Percentiles rank a stretch among this genome's conserved stretches.
Conservation (phyloP, 2,797 vertebrate species). For the Poeciliopsis presidionis region DNA sequence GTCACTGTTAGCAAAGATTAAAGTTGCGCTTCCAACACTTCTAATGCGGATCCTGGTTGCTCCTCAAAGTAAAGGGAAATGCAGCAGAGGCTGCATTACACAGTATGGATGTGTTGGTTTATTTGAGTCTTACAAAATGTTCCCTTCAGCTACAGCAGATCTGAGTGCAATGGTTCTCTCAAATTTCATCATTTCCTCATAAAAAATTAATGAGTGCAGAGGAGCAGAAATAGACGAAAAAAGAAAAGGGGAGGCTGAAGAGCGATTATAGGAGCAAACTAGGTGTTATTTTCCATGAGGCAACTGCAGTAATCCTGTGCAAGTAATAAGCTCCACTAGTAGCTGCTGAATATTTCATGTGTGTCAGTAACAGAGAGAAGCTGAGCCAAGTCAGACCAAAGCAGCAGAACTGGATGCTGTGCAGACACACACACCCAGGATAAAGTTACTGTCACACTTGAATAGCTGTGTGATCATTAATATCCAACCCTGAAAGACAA, state of each 20-base stretch:
- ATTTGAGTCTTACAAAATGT: background rate
- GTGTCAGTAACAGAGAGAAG: constrained; percentile 57
- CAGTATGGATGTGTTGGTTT: background rate
- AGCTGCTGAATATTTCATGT: constrained; percentile 77
- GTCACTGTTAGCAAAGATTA: constrained; percentile 13
- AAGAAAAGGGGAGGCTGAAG: constrained; percentile 18
- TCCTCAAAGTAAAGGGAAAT: background rate
- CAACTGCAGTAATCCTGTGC: constrained; percentile 45
- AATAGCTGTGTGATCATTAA: constrained; percentile 38
- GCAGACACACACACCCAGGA: constrained; percentile 23
- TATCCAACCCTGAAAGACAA: constrained; percentile 17
- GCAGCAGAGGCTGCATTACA: background rate
- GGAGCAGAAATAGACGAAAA: constrained; percentile 24
- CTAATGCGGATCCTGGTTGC: background rate
- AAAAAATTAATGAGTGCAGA: constrained; percentile 38
- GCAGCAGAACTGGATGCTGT: constrained; percentile 7
- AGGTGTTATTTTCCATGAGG: constrained; percentile 55
- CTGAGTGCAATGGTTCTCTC: constrained; percentile 17
- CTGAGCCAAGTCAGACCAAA: constrained; percentile 20
- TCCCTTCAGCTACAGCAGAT: constrained; percentile 7
- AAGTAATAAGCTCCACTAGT: constrained; percentile 55
- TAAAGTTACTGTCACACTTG: constrained; percentile 60
- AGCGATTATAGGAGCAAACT: constrained; percentile 11
- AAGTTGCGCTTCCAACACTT: background rate
- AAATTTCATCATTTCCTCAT: constrained; percentile 18